A percentile compares a stretch with the other conserved stretches of the same genome.
Evolutionary conservation across 2,113 vertebrate genomes (phyloP).

Genomic region (Isichthys henryi): DNA sequence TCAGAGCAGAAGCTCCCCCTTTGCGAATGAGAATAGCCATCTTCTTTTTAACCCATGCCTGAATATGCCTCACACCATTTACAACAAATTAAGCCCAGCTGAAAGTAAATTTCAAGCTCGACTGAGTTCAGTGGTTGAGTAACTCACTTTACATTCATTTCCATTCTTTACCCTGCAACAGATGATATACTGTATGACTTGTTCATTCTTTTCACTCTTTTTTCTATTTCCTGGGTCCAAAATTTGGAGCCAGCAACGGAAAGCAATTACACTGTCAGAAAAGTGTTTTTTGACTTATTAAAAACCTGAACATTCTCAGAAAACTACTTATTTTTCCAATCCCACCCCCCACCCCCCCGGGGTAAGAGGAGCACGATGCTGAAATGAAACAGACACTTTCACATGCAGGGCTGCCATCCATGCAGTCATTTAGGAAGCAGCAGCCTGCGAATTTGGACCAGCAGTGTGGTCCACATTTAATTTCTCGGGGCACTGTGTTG

Average conservation of each 20-base stretch:
- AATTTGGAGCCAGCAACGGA: constrained; percentile 73
- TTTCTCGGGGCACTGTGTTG: constrained; percentile 26
- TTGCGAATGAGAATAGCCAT: constrained; percentile 36
- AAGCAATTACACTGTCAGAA: constrained; percentile 94
- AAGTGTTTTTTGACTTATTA: constrained; percentile 92
- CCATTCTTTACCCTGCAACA: constrained; percentile 69
- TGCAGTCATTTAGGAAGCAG: constrained; percentile 40
- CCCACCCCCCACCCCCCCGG: constrained; percentile 44
- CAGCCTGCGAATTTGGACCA: constrained; percentile 53
- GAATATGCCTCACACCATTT: constrained; percentile 94
- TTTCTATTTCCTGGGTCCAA: constrained; percentile 53
- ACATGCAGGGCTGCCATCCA: constrained; percentile 37
- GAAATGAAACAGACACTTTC: constrained; percentile 53
- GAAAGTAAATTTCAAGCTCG: constrained; percentile 98
- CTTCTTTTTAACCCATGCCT: constrained; percentile 57
- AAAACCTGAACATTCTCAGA: constrained; percentile 75
- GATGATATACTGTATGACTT: constrained; percentile 85
- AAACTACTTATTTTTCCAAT: constrained; percentile 51
- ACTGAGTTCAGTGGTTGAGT: constrained; percentile 78
- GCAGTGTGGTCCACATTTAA: constrained; percentile 21
- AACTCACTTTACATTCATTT: constrained; percentile 95
- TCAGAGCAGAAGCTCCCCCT: constrained; percentile 57
- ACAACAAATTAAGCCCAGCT: constrained; percentile 95
- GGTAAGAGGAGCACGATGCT: constrained; percentile 59
- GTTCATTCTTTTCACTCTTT: constrained; percentile 58